Evolutionary conservation across 2,888 invertebrate genomes (phyloP).

Genomic region (Rosalia funebris): DNA sequence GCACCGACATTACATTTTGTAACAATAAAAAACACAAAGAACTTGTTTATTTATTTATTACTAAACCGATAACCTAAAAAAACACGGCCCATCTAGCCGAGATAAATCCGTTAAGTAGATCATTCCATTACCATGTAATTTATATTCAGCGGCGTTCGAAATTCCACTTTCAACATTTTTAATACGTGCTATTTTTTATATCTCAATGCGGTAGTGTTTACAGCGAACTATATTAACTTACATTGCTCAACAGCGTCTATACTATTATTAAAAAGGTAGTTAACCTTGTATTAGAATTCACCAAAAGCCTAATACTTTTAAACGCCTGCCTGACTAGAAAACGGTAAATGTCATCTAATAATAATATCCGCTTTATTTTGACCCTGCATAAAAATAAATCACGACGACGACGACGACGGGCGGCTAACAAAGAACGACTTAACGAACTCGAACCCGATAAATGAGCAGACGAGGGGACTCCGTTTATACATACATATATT

Average conservation of each 20-base stretch:
- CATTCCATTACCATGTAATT: not conserved
- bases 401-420: not conserved
- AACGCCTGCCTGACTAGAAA: conserved; percentile 8
- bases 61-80: conserved; percentile 2
- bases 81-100: not conserved
- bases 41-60: not conserved
- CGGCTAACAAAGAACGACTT: conserved; percentile 12
- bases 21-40: not conserved
- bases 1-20: not conserved
- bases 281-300: conserved; percentile 26
- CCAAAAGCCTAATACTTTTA: conserved; percentile 19
- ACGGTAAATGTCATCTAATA: conserved; percentile 25
- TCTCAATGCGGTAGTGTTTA: not conserved
- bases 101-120: not conserved
- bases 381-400: conserved; percentile 19
- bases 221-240: not conserved
- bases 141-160: not conserved
- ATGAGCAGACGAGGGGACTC: not conserved
- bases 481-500: no score
- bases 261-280: conserved; percentile 24
- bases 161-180: conserved; percentile 1
- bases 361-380: conserved; percentile 18
- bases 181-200: not conserved
- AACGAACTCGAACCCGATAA: not conserved
- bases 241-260: conserved; percentile 12